These are phyloP conservation scores for Zhuqinia jingwanae DNA, from an alignment of 2,888 invertebrate genomes.

Conservation along the genomic window DNA sequence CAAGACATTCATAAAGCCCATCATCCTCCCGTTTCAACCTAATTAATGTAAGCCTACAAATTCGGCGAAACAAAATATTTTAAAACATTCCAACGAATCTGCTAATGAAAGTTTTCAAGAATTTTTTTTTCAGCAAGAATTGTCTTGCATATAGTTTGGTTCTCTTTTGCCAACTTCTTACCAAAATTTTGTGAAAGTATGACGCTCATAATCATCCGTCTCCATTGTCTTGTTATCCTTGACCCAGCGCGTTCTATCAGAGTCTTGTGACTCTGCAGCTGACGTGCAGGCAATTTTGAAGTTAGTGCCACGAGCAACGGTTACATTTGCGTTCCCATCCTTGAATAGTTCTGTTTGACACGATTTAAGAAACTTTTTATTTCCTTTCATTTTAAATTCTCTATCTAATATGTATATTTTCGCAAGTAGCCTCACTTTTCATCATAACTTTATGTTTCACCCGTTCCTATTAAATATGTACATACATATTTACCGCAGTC, in stretches of 20 bases:
- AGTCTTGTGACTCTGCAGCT: slow-evolving; percentile 65
- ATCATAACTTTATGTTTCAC: not conserved
- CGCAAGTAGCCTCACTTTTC: not conserved
- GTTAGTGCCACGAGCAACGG: slow-evolving; percentile 54
- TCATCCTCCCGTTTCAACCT: slow-evolving; percentile 50
- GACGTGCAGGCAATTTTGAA: slow-evolving; percentile 74
- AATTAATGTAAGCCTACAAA: slow-evolving; percentile 56
- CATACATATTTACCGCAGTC: not conserved
- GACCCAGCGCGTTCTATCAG: slow-evolving; percentile 70
- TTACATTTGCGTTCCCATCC: slow-evolving; percentile 23
- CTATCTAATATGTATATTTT: too few relatives aligned
- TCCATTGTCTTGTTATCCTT: slow-evolving; percentile 74
- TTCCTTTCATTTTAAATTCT: too few relatives aligned
- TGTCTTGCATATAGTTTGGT: not conserved
- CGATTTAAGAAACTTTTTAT: not conserved
- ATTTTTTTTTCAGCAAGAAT: too few relatives aligned
- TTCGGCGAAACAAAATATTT: not conserved
- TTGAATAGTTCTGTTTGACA: slow-evolving; percentile 62
- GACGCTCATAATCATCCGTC: slow-evolving; percentile 51
- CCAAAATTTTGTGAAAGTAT: slow-evolving; percentile 66
- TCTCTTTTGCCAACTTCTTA: too few relatives aligned
- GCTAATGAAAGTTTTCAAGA: too few relatives aligned
- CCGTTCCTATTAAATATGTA: not conserved
- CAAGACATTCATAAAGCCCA: slow-evolving; percentile 66
- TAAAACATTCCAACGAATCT: too few relatives aligned